Conservation (phyloP, 1,140 invertebrate species). For the Zelostemma sp. region DNA sequence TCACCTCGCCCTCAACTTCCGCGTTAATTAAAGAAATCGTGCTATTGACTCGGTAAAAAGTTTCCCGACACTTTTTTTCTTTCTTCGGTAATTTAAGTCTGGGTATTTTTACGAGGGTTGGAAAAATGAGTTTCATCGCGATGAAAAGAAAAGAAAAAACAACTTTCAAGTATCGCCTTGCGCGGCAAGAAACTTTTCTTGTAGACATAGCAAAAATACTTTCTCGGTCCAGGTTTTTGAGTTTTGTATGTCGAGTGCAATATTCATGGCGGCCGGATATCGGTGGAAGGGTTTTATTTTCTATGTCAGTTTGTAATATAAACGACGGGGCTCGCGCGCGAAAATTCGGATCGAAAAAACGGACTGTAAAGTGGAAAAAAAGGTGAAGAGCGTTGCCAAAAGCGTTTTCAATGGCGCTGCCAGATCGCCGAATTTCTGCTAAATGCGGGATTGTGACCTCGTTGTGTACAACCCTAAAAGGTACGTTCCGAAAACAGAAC, state of each 20-base stretch:
- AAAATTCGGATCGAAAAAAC: not conserved
- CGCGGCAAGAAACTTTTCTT: too few species aligned
- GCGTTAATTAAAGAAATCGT: not conserved
- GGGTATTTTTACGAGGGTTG: too few species aligned
- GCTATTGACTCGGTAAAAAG: not conserved
- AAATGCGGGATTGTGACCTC: constrained; percentile 1
- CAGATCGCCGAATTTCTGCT: not conserved
- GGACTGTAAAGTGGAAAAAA: not conserved
- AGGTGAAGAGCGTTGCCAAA: not conserved
- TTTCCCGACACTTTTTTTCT: not conserved
- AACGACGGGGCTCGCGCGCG: not conserved
- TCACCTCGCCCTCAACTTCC: not conserved
- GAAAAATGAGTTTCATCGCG: too few species aligned
- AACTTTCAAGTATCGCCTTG: too few species aligned
- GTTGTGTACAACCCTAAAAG: not conserved
- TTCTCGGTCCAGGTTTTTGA: not conserved
- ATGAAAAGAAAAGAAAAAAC: too few species aligned
- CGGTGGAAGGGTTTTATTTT: not conserved
- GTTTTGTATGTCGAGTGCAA: not conserved
- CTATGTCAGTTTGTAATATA: not conserved
- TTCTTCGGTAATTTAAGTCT: too few species aligned
- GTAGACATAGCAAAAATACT: not conserved
- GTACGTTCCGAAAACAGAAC: not conserved
- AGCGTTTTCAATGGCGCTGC: not conserved
- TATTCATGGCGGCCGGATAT: not conserved